Base-by-base conservation (phyloP, 2,113 vertebrate species). In the Muntiacus muntjak region DNA sequence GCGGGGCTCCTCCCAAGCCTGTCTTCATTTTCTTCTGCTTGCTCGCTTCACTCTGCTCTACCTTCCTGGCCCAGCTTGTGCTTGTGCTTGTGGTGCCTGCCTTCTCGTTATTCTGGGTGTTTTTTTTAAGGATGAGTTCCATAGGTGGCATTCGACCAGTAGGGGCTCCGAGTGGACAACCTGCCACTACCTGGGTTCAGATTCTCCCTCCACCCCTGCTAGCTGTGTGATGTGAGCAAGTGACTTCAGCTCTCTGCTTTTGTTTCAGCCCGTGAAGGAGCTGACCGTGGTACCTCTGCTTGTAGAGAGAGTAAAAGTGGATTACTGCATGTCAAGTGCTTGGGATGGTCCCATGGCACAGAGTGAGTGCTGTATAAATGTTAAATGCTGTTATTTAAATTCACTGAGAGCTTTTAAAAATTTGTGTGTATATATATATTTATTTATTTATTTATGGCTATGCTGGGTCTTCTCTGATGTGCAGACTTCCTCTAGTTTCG, bases 41-140 rank as follows among this genome's bases (percentile, higher is more conserved):
- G 5, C 58, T n/a, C 1, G 0, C 58, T 14, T 6, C 21, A 21
- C 76, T 21, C 36, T 7, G n/a, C 16, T 0, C 3, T 5, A 1
- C 23, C 58, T 21, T 8, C 15, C 55, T 4, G 23, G 76, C 50
- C 45, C 25, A 6, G 23, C 36, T 12, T 16, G 10, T 2, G 58
- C 28, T 3, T 40, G 43, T 11, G 40, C 3, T 7, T 64, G 21
- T 5, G 23, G 8, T 45, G 5, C 76, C 50, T 36, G 28, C 52
- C 28, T 47, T 25, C 58, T n/a, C 17, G 2, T 25, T n/a, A 36
- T 12, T 5, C 45, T 64, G n/a, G 9, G 52, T 26, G 19, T 15
- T 64, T 40, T 50, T 50, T 55, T 47, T 50, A 26, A 43, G 30
- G 14, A 45, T 33, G 79, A 60, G 36, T 30, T 23, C 67, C 17